Evolutionary conservation across 2,888 invertebrate species (phyloP).

Genomic region (Drosophila demipolita): DNA sequence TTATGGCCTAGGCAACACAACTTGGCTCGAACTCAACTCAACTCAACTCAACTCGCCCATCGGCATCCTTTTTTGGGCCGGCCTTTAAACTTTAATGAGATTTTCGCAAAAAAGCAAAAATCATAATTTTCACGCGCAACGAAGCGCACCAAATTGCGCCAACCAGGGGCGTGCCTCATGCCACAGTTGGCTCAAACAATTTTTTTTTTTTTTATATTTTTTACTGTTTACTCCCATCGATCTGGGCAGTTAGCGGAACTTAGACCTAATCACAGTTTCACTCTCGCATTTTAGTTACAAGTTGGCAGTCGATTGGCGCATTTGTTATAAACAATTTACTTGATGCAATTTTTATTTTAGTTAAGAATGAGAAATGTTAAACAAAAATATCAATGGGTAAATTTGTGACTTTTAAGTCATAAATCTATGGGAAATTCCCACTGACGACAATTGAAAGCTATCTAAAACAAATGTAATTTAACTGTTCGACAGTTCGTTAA

Average conservation of each 20-base stretch:
- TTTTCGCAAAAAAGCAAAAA: slow-evolving; percentile 68
- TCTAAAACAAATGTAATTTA: slow-evolving; percentile 5
- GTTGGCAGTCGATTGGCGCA: slow-evolving; percentile 2
- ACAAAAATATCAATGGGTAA: background rate
- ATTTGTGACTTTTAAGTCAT: background rate
- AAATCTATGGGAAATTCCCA: slow-evolving; percentile 1
- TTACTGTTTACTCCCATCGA: background rate
- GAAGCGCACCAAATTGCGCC: slow-evolving; percentile 72
- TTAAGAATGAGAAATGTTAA: background rate
- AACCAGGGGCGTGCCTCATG: slow-evolving; percentile 66
- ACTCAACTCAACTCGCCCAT: slow-evolving; percentile 29
- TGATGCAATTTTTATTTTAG: background rate
- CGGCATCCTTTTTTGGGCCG: slow-evolving; percentile 71
- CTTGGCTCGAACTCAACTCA: background rate
- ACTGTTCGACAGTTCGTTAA: slow-evolving; percentile 18
- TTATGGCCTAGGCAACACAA: slow-evolving; percentile 54
- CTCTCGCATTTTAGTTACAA: slow-evolving; percentile 13
- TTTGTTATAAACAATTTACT: slow-evolving; percentile 3
- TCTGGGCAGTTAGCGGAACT: slow-evolving; percentile 19
- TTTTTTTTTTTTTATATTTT: background rate
- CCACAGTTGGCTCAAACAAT: slow-evolving; percentile 57
- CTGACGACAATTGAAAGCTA: background rate
- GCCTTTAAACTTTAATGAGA: slow-evolving; percentile 68
- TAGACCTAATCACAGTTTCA: slow-evolving; percentile 19
- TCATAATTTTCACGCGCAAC: slow-evolving; percentile 79